A percentile compares a stretch with the other conserved stretches of the same genome.
These are phyloP conservation scores for Spongilla lacustris DNA, from an alignment of 37 sponge, comb jelly and placozoan genomes.

Conservation along the genomic window DNA sequence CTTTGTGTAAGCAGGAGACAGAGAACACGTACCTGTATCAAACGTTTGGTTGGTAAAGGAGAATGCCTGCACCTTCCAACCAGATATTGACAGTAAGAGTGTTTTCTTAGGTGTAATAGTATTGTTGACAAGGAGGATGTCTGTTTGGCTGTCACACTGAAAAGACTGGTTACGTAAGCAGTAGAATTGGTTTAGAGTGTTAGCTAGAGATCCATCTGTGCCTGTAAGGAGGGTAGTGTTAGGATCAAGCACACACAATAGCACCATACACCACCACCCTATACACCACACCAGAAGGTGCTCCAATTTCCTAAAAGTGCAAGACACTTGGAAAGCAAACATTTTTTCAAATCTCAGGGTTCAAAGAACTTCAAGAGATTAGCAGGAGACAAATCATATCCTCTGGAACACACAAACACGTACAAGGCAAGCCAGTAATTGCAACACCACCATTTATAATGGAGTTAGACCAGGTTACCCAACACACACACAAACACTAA, in stretches of 20 bases:
- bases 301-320: no score
- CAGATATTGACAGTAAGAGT: background rate
- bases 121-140: background rate
- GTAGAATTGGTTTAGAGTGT: background rate
- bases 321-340: no score
- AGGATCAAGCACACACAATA: no score
- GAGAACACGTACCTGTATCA: background rate
- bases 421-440: no score
- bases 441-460: no score
- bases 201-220: background rate
- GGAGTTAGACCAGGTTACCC: no score
- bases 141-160: background rate
- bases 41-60: background rate
- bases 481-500: background rate
- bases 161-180: background rate
- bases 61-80: background rate
- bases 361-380: no score
- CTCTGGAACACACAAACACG: no score
- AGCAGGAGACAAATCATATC: no score
- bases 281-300: no score
- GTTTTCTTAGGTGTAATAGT: background rate
- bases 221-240: background rate
- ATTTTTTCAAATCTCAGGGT: no score
- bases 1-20: background rate
- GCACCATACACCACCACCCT: no score